Conservation (phyloP, 2,113 vertebrate species). For the Hypocryptadius cinnamomeus region DNA sequence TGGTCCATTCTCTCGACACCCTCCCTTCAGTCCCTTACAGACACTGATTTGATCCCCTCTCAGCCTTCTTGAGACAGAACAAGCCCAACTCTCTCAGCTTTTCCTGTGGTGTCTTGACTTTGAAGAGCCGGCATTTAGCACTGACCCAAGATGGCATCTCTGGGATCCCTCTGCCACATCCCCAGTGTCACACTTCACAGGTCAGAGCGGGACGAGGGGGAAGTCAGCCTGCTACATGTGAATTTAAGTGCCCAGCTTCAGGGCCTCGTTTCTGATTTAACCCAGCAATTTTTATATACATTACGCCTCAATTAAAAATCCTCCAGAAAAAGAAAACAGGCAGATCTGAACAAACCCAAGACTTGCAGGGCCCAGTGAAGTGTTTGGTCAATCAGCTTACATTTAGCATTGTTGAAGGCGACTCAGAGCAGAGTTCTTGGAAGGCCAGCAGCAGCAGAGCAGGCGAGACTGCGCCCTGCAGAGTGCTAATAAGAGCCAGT, state of each 20-base stretch:
- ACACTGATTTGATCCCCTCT: neutral
- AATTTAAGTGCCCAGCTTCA: neutral
- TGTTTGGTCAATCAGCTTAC: neutral
- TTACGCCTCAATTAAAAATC: neutral
- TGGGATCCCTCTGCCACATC: neutral
- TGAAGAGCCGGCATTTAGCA: neutral
- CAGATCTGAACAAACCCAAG: neutral
- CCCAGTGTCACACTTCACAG: neutral
- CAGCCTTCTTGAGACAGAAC: neutral
- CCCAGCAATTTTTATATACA: neutral
- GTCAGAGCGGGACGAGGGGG: accelerated
- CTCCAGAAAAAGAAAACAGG: neutral
- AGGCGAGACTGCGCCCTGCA: neutral
- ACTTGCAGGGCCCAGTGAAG: neutral
- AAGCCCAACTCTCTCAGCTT: neutral
- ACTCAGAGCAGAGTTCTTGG: neutral
- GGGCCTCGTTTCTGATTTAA: neutral
- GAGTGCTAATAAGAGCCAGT: neutral
- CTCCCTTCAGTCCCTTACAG: neutral
- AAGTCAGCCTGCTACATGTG: neutral
- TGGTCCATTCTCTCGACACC: too few relatives aligned
- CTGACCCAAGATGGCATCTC: neutral
- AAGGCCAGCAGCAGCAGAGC: neutral
- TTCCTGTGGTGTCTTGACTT: neutral
- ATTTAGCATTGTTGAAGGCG: neutral